Percentiles rank a stretch among this genome's conserved stretches.
Conservation (phyloP, 2,113 vertebrate species). For the Ondatra zibethicus region DNA sequence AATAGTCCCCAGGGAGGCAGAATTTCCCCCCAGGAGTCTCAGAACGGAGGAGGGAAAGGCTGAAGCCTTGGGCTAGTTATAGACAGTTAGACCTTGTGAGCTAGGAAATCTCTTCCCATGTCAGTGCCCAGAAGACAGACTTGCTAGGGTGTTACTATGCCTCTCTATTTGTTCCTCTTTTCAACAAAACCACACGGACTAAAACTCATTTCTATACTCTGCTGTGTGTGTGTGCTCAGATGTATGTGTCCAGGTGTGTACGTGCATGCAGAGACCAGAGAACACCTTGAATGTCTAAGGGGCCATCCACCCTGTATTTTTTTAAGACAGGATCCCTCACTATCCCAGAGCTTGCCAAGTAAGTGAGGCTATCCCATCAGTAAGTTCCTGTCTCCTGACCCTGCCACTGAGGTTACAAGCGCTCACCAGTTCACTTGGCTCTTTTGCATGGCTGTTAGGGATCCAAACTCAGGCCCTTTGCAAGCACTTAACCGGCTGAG, state of each 20-base stretch:
- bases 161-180: background rate
- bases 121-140: background rate
- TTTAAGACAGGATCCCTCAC: background rate
- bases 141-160: background rate
- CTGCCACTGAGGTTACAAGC: background rate
- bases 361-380: background rate
- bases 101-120: no score
- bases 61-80: background rate
- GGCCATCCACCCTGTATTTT: background rate
- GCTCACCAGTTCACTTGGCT: background rate
- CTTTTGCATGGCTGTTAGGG: background rate
- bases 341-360: background rate
- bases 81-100: background rate
- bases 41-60: background rate
- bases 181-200: background rate
- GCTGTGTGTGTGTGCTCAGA: background rate
- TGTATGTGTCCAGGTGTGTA: background rate
- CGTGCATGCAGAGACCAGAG: background rate
- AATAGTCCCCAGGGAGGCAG: background rate
- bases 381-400: background rate
- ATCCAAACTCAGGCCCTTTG: background rate
- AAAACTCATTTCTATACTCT: background rate
- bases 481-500: background rate
- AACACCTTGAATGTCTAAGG: background rate
- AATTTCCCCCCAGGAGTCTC: background rate